Conservation (phyloP, 2,113 vertebrate species). For the Rattus rattus region DNA sequence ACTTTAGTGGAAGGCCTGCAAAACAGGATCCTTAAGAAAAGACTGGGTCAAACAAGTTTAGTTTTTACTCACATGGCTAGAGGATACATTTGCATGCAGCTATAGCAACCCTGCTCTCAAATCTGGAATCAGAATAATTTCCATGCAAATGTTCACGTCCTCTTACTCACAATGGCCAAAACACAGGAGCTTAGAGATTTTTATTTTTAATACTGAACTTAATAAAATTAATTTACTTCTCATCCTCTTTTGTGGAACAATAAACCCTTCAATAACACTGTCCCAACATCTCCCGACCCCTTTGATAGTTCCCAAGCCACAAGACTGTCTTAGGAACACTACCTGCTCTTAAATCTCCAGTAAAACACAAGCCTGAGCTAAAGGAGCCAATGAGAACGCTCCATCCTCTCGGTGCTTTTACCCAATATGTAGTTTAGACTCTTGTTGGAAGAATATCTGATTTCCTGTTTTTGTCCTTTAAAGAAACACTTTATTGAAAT, state of each 20-base stretch:
- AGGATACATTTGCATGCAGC: no score
- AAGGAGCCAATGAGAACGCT: not conserved
- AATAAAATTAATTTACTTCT: not conserved
- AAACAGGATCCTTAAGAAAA: not conserved
- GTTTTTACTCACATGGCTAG: not conserved
- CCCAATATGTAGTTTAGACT: not conserved
- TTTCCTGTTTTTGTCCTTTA: not conserved
- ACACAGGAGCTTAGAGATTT: not conserved
- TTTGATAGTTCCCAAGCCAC: not conserved
- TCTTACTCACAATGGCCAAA: not conserved
- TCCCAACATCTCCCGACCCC: not conserved
- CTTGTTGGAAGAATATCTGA: not conserved
- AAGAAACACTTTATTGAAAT: not conserved
- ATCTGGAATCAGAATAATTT: not conserved
- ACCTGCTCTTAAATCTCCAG: not conserved
- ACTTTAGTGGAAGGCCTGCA: not conserved
- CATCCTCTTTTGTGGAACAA: not conserved
- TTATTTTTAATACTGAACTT: not conserved
- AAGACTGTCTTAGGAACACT: not conserved
- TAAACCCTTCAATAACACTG: not conserved
- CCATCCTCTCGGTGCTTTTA: not conserved
- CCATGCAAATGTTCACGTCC: accelerated
- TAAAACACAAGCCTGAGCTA: not conserved
- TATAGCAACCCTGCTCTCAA: accelerated
- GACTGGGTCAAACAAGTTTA: not conserved